Base-by-base conservation (phyloP, 2,113 vertebrate genomes). In the Syngnathus typhle region DNA sequence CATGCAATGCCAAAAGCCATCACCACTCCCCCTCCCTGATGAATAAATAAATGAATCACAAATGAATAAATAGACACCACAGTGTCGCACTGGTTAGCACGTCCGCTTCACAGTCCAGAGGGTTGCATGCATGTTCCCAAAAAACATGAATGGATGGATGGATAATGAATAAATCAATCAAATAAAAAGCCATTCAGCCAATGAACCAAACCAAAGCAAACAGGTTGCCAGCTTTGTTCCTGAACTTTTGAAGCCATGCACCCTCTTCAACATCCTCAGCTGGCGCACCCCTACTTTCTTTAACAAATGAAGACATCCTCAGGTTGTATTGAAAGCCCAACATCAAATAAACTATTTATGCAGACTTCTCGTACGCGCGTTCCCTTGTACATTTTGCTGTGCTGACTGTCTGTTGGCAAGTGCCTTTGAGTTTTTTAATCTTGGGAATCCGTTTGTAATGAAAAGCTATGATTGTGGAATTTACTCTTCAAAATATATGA, bases 301-400 rank as follows among this genome's bases (percentile, higher is more conserved):
- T 37, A 64, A 63, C 60, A 41, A 59, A 0, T 7, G 55, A 68
- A 75, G 12, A 63, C 41, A 69, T 51, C 64, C 39, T 46, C 51
- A 32, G 65, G 56, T 76, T 54, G 54, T 67, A 8, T 47, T 74
- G 52, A 68, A 43, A 68, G 60, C 51, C 71, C 64, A 41, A 51
- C 3, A 80, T 5, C 60, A 61, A 82, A 77, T 79, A 76, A 77
- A 78, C 77, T 88, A 87, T 88, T 86, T 87, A 86, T 86, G 83
- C 75, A 78, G 73, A 79, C 36, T 72, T 68, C 67, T 51, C 70
- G 70, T 64, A 76, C 64, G 80, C 70, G 46, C 87, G 27, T 32
- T 38, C 8, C 19, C 9, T 21, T 41, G 85, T 85, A 86, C 71
- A 87, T 83, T 82, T 72, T 56, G 58, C 76, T 88, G 85, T 89